Evolutionary conservation across 2,113 vertebrate species (phyloP), one percentile per base, ranked within the genome.

Genomic region (Limnothrissa miodon): DNA sequence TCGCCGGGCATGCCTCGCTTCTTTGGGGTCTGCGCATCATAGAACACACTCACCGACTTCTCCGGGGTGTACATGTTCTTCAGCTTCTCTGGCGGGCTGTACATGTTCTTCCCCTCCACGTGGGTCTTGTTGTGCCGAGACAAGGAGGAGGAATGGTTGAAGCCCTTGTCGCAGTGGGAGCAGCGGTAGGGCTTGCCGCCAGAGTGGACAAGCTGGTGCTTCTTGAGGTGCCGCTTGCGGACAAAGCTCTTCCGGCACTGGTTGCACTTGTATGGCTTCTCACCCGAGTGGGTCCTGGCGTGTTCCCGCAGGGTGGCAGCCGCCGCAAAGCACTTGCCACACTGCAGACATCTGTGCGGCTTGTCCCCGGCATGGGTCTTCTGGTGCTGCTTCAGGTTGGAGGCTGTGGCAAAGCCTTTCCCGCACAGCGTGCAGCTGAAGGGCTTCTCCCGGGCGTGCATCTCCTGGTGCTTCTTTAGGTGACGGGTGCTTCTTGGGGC

Each of bases 201-300:
- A 0, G 95, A 92, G 44, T 98, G 97, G 7, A 96, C 96, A 62
- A 96, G 94, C 95, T 97, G 96, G 92, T 98, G 97, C 84, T 97
- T 96, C 62, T 96, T 95, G 81, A 98, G 94, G 90, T 98, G 97
- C 87, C 97, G 96, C 78, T 96, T 95, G 7, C 96, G 95, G 85
- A 90, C 95, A 84, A 97, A 97, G 80, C 93, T 95, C 89, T 96
- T 97, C 81, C 96, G 92, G 42, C 96, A 97, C 90, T 96, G 94
- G 85, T 90, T 92, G 78, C 96, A 97, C 83, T 95, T 95, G 90
- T 95, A 95, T 5, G 94, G 94, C 83, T 95, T 95, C 86, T 95
- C 94, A 0, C 94, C 93, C 17, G 94, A 93, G 86, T 95, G 94
- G 83, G 95, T 92, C 87, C 94, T 90, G 91, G 94, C 93, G 87